Percentiles rank a stretch among this genome's conserved stretches.
phyloP scores from a whole-genome alignment of 2,888 invertebrate genomes.

The Gasteruption jaculator region DNA sequence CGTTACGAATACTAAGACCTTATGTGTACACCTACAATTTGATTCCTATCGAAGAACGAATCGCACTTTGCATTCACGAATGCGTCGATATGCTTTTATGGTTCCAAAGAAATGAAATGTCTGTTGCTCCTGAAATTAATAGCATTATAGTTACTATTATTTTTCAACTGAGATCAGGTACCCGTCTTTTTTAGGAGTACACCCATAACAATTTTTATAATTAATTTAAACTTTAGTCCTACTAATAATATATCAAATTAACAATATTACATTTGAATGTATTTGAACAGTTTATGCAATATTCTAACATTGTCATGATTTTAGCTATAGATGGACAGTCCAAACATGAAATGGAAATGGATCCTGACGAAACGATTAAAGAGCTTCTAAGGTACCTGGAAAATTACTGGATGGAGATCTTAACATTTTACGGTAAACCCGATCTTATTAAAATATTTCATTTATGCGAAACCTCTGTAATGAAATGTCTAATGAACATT shows the following conservation, averaged over 20 bases:
- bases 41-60: conserved; percentile 29
- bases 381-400: conserved; percentile 32
- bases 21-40: conserved; percentile 30
- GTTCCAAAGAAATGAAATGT: conserved; percentile 30
- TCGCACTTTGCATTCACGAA: conserved; percentile 34
- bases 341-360: conserved; percentile 14
- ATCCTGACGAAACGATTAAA: conserved; percentile 24
- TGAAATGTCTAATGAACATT: conserved; percentile 17
- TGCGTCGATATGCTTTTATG: conserved; percentile 34
- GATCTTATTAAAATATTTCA: conserved; percentile 26
- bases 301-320: conserved; percentile 8
- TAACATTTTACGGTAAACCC: conserved; percentile 22
- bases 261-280: not conserved
- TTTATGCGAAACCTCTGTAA: conserved; percentile 20
- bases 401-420: conserved; percentile 35
- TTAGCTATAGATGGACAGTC: conserved; percentile 17
- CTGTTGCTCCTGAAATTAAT: conserved; percentile 21
- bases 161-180: conserved; percentile 31
- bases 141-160: conserved; percentile 29
- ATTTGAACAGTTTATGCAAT: not conserved
- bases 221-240: not conserved
- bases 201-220: not conserved
- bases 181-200: conserved; percentile 7
- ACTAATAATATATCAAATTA: not conserved
- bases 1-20: conserved; percentile 31